A percentile compares a stretch with the other conserved stretches of the same genome.
Evolutionary conservation across 2,797 vertebrate species (phyloP).

Genomic region (Mastacembelus armatus): DNA sequence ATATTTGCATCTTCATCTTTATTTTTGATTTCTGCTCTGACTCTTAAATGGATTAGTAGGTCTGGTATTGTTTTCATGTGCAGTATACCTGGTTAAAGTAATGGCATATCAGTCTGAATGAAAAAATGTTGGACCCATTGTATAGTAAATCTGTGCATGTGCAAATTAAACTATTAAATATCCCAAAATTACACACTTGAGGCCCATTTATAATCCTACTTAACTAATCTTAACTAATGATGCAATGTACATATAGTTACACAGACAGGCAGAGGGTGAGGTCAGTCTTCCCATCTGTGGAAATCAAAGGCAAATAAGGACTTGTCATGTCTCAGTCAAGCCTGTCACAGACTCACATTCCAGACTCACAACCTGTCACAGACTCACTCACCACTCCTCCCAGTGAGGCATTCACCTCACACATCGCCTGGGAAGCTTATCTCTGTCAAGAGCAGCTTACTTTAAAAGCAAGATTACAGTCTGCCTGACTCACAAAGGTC

Average conservation of each 20-base stretch:
- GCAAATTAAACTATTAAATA: background rate
- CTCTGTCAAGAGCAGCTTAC: slow-evolving; percentile 47
- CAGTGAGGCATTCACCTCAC: slow-evolving; percentile 36
- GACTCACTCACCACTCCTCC: slow-evolving; percentile 55
- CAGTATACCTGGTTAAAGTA: background rate
- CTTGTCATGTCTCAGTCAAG: slow-evolving; percentile 9
- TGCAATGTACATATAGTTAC: too few species aligned
- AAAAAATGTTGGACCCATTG: background rate
- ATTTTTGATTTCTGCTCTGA: too few species aligned
- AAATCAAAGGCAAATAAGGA: slow-evolving; percentile 17
- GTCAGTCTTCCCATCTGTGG: background rate
- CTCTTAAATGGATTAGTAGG: background rate
- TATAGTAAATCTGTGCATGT: background rate
- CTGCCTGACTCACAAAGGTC: slow-evolving; percentile 58
- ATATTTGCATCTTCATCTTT: background rate
- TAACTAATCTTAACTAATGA: background rate
- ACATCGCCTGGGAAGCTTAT: slow-evolving; percentile 49
- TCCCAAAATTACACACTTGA: background rate
- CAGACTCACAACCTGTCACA: slow-evolving; percentile 40
- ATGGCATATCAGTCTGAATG: background rate
- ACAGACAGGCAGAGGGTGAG: slow-evolving; percentile 11
- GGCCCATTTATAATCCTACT: background rate
- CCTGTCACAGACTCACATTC: slow-evolving; percentile 58
- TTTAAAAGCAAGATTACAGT: slow-evolving; percentile 45
- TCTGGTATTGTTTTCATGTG: background rate